Evolutionary conservation across 2,888 invertebrate genomes (phyloP).

Genomic region (Mechanitis mazaeus): DNA sequence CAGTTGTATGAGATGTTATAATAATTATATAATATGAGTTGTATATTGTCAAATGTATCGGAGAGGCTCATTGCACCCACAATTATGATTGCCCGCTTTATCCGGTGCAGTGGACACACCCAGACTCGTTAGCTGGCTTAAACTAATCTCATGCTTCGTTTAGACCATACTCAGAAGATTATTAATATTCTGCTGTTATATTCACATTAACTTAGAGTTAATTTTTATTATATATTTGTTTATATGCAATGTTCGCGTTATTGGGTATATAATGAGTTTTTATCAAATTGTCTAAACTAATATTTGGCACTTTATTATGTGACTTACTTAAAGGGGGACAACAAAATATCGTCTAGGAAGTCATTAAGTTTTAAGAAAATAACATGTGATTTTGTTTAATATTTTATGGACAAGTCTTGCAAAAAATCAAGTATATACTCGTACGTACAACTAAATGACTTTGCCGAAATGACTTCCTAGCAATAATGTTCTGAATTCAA

Average conservation of each 20-base stretch:
- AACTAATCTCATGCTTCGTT: slow-evolving; percentile 63
- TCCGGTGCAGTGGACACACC: slow-evolving; percentile 72
- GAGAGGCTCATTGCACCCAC: slow-evolving; percentile 65
- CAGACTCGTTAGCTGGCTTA: slow-evolving; percentile 59
- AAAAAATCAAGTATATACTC: slow-evolving; percentile 17
- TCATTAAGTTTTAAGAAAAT: slow-evolving; percentile 20
- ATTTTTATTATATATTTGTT: not conserved
- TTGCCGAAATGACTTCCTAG: slow-evolving; percentile 29
- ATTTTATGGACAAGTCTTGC: slow-evolving; percentile 23
- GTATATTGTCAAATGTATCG: slow-evolving; percentile 41
- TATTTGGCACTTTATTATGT: no score
- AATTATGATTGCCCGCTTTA: slow-evolving; percentile 64
- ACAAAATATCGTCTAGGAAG: slow-evolving; percentile 25
- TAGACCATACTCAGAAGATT: slow-evolving; percentile 29
- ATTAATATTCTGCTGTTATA: not conserved
- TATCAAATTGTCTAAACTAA: slow-evolving; percentile 7
- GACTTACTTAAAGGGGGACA: slow-evolving; percentile 7
- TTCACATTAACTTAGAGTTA: no score
- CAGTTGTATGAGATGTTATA: slow-evolving; percentile 18
- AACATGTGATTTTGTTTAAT: slow-evolving; percentile 16
- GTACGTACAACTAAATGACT: slow-evolving; percentile 20
- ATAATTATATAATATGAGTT: slow-evolving; percentile 10
- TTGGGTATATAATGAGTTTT: not conserved
- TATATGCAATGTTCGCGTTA: not conserved
- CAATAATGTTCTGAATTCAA: slow-evolving; percentile 25